These are phyloP conservation scores for Cremastinae sp. DNA, from an alignment of 2,888 invertebrate genomes.

Conservation along the genomic window DNA sequence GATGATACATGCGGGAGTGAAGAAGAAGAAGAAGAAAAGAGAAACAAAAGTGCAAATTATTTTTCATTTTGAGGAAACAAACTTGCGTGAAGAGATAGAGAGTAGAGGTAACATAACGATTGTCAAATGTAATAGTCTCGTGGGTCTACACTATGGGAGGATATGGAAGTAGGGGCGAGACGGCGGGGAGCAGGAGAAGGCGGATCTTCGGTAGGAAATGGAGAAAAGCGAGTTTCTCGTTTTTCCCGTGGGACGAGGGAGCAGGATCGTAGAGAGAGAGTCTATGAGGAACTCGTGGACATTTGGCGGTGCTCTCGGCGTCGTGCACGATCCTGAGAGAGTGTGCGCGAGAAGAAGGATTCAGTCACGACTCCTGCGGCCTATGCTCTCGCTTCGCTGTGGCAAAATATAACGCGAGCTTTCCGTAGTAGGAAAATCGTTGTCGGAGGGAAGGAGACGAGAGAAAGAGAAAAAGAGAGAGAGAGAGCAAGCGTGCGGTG, in stretches of 20 bases:
- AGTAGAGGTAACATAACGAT: slow-evolving; percentile 45
- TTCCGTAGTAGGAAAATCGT: slow-evolving; percentile 55
- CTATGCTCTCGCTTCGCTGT: slow-evolving; percentile 36
- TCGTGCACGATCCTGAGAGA: not conserved
- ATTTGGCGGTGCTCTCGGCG: slow-evolving; percentile 3
- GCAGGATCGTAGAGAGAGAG: slow-evolving; percentile 23
- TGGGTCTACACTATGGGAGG: slow-evolving; percentile 1
- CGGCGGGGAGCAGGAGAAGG: not conserved
- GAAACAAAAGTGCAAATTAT: too few relatives aligned
- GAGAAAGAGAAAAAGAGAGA: slow-evolving; percentile 32
- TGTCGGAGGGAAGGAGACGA: slow-evolving; percentile 46
- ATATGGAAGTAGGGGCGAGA: not conserved
- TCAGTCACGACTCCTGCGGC: slow-evolving; percentile 60
- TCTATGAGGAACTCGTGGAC: slow-evolving; percentile 37
- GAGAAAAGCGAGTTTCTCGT: slow-evolving; percentile 34
- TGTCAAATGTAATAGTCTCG: slow-evolving; percentile 55
- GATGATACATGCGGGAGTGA: too few relatives aligned
- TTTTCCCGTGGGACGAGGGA: slow-evolving; percentile 20
- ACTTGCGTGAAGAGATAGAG: slow-evolving; percentile 36
- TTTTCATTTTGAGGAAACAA: not conserved
- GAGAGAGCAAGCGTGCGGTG: slow-evolving; percentile 61
- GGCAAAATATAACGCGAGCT: slow-evolving; percentile 44
- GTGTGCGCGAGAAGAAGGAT: slow-evolving; percentile 19
- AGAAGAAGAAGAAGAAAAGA: too few relatives aligned
- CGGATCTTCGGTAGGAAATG: slow-evolving; percentile 14